Percentiles rank a stretch among this genome's conserved stretches.
These are phyloP conservation scores for Mirounga angustirostris DNA, from an alignment of 2,113 vertebrate genomes.

Conservation along the genomic window DNA sequence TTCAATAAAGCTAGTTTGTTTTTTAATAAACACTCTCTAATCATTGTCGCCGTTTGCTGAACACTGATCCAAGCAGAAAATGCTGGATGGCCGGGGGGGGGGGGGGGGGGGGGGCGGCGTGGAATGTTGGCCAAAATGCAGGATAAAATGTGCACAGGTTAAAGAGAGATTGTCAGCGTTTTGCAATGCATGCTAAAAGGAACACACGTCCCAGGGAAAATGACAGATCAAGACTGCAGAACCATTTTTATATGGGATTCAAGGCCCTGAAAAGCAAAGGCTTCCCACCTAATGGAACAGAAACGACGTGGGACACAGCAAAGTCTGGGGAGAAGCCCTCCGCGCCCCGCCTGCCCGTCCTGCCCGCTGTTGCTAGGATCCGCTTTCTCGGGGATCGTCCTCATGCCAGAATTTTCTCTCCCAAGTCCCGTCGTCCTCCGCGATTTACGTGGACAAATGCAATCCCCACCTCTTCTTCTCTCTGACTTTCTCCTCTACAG, in stretches of 20 bases:
- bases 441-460: background rate
- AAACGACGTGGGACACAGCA: background rate
- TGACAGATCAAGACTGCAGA: background rate
- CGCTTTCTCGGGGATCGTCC: background rate
- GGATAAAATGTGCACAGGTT: background rate
- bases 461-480: background rate
- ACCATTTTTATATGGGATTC: background rate
- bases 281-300: background rate
- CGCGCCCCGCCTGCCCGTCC: background rate
- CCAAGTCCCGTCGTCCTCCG: background rate
- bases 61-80: background rate
- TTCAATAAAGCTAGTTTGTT: background rate
- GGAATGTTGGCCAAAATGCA: background rate
- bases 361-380: too few relatives aligned
- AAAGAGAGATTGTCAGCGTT: background rate
- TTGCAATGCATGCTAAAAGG: background rate
- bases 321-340: background rate
- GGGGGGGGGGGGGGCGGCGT: background rate
- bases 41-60: background rate
- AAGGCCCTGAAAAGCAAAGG: background rate
- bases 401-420: background rate
- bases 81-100: accelerated
- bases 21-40: background rate
- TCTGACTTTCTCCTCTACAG: background rate
- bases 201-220: background rate